Conservation (phyloP, 2,797 vertebrate species). For the Calcarius lapponicus region DNA sequence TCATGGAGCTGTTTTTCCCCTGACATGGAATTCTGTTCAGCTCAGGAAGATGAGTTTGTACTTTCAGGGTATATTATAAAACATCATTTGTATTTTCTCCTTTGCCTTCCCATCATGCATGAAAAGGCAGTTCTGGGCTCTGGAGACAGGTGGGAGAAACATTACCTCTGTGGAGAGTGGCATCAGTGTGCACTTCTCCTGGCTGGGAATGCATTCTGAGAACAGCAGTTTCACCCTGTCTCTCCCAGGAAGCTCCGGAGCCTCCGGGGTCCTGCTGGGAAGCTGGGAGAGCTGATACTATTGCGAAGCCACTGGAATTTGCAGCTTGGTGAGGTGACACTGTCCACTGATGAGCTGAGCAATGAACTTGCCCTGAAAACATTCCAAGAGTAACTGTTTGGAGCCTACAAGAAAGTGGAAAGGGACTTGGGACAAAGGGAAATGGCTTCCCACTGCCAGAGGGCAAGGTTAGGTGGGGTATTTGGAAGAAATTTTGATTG, state of each 20-base stretch:
- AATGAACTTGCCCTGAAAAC: background rate
- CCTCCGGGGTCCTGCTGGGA: fast-evolving
- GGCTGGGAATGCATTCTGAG: background rate
- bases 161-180: background rate
- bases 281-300: background rate
- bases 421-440: background rate
- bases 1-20: background rate
- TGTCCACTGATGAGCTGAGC: background rate
- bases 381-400: background rate
- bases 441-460: background rate
- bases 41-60: background rate
- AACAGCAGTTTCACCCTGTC: background rate
- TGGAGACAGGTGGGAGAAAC: background rate
- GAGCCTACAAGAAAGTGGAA: background rate
- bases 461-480: background rate
- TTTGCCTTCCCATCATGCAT: background rate
- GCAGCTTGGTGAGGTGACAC: background rate
- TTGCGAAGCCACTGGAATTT: background rate
- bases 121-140: background rate
- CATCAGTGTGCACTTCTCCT: background rate
- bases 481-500: background rate
- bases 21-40: background rate
- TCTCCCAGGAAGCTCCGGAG: background rate
- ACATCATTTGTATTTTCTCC: background rate
- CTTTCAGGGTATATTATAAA: background rate